phyloP scores from a whole-genome alignment of 2,113 vertebrate species.

The Meleagris gallopavo region DNA sequence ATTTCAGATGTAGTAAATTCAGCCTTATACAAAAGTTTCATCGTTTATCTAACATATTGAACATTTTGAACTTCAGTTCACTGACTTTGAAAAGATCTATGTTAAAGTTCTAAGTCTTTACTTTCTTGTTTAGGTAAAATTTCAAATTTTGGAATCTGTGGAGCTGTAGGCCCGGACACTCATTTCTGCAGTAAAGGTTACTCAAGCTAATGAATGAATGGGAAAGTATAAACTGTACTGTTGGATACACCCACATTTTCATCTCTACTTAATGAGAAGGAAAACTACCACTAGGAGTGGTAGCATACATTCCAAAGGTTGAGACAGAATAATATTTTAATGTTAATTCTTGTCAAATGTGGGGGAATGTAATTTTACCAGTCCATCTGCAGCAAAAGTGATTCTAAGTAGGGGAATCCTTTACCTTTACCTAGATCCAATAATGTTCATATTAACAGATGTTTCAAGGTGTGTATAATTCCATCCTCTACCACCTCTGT shows the following conservation, averaged over 20 bases:
- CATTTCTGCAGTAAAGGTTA: neutral
- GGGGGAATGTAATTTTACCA: neutral
- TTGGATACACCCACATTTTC: neutral
- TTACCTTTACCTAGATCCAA: neutral
- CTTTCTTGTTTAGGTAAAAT: neutral
- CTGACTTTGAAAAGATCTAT: neutral
- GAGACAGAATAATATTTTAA: neutral
- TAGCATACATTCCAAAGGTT: neutral
- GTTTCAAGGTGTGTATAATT: neutral
- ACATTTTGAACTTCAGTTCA: neutral
- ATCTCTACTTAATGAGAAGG: neutral
- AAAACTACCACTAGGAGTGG: neutral
- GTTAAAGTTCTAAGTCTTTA: neutral
- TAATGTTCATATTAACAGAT: accelerated
- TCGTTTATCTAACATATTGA: neutral
- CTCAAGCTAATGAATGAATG: neutral
- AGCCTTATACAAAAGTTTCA: neutral
- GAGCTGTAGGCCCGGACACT: neutral
- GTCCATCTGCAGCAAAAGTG: neutral
- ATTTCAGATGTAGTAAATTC: neutral
- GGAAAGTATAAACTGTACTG: neutral
- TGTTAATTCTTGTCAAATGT: neutral
- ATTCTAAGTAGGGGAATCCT: neutral
- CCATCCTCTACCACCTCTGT: neutral
- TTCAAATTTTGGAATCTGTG: neutral